Base-by-base conservation (phyloP, 2,113 vertebrate genomes). In the Melanerpes aurifrons region DNA sequence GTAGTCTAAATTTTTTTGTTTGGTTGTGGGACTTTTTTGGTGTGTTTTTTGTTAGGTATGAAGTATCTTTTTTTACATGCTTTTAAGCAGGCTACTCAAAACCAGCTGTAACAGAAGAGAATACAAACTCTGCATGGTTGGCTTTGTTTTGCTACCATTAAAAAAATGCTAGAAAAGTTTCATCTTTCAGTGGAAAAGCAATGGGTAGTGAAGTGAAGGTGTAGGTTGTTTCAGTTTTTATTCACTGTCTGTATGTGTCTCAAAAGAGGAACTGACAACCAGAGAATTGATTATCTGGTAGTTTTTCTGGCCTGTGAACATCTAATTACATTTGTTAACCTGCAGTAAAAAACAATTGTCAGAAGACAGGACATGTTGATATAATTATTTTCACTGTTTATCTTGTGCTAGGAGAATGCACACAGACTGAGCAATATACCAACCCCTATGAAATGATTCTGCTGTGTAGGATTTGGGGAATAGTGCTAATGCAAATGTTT, bases 301-400 rank as follows among this genome's bases (percentile, higher is more conserved):
- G 35, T n/a, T 88, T 89, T 92, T 88, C 57, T 87, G 68, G 67
- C 72, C 43, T 82, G 14, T 57, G 15, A 75, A 35, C 61, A 85
- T 67, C 29, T 79, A 91, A 94, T 96, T 78, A 17, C 5, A 43
- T 96, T 94, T 87, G 29, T 89, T 95, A 92, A 69, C 61, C 16
- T 91, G n/a, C 57, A 88, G 29, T 84, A 72, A 80, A 82, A 88
- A 92, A 43, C 70, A 69, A 24, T 57, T 87, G 48, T 84, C 35
- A 74, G 77, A 77, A 79, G 26, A 56, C 29, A 70, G 61, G 29
- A 63, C 35, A 32, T 58, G 61, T n/a, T 90, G 59, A 86, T 94
- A 40, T 71, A 89, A 96, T 96, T 97, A 80, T 80, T 87, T 92
- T 92, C 47, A 26, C 35, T 82, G 40, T 79, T 87, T 75, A 25